Evolutionary conservation across 2,113 vertebrate genomes (phyloP), one percentile per base, ranked within the genome.

Genomic region (Perca flavescens): DNA sequence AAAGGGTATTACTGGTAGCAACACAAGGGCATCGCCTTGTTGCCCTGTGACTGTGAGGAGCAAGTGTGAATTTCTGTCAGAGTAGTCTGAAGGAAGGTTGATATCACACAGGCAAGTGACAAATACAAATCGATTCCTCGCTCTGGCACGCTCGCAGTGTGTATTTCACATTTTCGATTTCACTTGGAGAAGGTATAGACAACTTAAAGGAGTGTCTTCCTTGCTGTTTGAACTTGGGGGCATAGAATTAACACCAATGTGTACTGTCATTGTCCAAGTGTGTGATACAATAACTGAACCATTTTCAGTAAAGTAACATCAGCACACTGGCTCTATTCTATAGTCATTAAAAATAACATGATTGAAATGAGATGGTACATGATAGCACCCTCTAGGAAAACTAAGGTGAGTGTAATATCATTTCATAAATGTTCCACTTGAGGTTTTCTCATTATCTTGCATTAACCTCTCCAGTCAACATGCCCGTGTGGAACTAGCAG

Each of bases 381-480:
- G 79, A 83, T 82, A 70, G 79, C 64, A 68, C 67, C 84, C 88
- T 71, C 57, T 11, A 81, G 90, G 86, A 74, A 53, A 85, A 85
- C 83, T 46, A 69, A 89, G 84, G 87, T 78, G 80, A 83, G 84
- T 53, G 67, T 69, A 79, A 84, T 86, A 86, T 90, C 13, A 86
- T 90, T 92, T 89, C 88, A 84, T 78, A 87, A 88, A 93, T 63
- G 91, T 91, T 92, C 88, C 92, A 92, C 90, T 90, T 89, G 83
- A 91, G 89, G 77, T 90, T 91, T 93, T 91, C 88, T 93, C 88
- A 91, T 94, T 91, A 93, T 90, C 85, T 88, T 67, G 73, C 87
- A 77, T 89, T 90, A 91, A 92, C 88, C 90, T 90, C 77, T 84
- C 46, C 71, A 82, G 78, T 88, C 82, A 80, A 72, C 53, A 57